A percentile compares a stretch with the other conserved stretches of the same genome.
Conservation (phyloP, 2,888 invertebrate genomes). For the Cosmia trapezina region DNA sequence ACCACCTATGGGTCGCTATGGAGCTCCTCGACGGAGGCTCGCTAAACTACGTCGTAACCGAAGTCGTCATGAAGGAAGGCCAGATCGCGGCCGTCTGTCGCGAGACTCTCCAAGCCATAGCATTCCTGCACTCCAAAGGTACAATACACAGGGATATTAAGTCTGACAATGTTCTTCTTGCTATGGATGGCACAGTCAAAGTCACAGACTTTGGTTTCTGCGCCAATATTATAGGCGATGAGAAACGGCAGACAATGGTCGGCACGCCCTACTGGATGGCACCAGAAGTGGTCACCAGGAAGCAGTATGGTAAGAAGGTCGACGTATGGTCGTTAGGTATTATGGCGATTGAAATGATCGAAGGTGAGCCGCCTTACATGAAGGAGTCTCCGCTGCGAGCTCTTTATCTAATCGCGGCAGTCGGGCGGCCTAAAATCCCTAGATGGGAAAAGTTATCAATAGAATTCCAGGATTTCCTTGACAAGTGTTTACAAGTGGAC, state of each 20-base stretch:
- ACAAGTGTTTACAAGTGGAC: slow-evolving; percentile 96
- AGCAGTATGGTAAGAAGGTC: slow-evolving; percentile 98
- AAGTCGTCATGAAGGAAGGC: slow-evolving; percentile 98
- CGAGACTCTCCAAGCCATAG: slow-evolving; percentile 95
- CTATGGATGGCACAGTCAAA: slow-evolving; percentile 97
- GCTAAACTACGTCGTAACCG: slow-evolving; percentile 98
- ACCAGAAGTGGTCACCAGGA: slow-evolving; percentile 97
- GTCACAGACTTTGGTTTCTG: slow-evolving; percentile 99
- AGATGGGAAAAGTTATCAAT: slow-evolving; percentile 95
- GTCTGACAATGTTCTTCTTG: slow-evolving; percentile 98
- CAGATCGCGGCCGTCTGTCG: slow-evolving; percentile 98
- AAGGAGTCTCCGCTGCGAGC: slow-evolving; percentile 98
- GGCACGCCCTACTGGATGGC: slow-evolving; percentile 99
- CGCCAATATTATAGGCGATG: slow-evolving; percentile 98
- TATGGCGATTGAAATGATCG: slow-evolving; percentile 98
- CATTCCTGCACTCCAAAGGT: slow-evolving; percentile 96
- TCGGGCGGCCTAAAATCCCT: slow-evolving; percentile 97
- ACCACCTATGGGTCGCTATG: slow-evolving; percentile 99
- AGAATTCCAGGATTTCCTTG: slow-evolving; percentile 95
- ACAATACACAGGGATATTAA: slow-evolving; percentile 99
- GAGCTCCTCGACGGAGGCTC: slow-evolving; percentile 98
- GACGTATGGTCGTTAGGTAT: slow-evolving; percentile 99
- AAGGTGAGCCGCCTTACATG: slow-evolving; percentile 99
- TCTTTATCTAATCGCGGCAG: slow-evolving; percentile 98
- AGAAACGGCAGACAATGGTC: slow-evolving; percentile 99